Percentiles rank a stretch among this genome's conserved stretches.
Evolutionary conservation across 2,888 invertebrate genomes (phyloP).

Genomic region (Amphipoea oculea): DNA sequence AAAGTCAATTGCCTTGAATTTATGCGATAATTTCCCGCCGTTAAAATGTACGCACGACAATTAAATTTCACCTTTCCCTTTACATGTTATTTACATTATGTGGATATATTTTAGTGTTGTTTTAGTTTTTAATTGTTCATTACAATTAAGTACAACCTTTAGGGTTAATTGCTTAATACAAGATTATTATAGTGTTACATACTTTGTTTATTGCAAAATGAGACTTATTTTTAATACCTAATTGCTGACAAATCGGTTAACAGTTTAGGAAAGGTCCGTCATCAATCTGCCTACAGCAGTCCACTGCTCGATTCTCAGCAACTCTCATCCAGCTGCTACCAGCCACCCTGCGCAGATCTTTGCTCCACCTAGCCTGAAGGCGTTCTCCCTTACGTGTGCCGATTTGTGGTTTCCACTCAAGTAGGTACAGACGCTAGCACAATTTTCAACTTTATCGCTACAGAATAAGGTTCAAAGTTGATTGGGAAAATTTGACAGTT

Average conservation of each 20-base stretch:
- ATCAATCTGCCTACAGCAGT: no score
- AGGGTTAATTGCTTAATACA: constrained; percentile 40
- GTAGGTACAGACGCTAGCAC: no score
- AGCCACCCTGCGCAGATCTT: no score
- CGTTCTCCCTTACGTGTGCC: background rate
- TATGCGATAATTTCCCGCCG: constrained; percentile 56
- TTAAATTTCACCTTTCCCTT: constrained; percentile 63
- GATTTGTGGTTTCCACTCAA: background rate
- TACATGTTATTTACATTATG: constrained; percentile 39
- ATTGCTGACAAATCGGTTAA: background rate
- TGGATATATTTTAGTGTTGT: constrained; percentile 32
- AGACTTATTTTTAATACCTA: background rate
- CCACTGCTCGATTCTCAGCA: background rate
- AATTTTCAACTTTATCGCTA: no score
- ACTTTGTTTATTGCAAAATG: constrained; percentile 20
- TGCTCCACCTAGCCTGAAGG: background rate
- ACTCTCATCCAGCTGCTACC: background rate
- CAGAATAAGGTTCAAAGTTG: no score
- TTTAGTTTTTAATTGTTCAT: constrained; percentile 34
- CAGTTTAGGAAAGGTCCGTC: background rate
- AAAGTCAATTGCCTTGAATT: constrained; percentile 51
- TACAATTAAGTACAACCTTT: constrained; percentile 42
- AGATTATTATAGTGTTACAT: constrained; percentile 10
- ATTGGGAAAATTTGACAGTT: no score
- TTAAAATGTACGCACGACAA: constrained; percentile 51